Percentiles rank a stretch among this genome's conserved stretches.
Evolutionary conservation across 2,797 vertebrate genomes (phyloP).

Genomic region (Scleropages formosus): DNA sequence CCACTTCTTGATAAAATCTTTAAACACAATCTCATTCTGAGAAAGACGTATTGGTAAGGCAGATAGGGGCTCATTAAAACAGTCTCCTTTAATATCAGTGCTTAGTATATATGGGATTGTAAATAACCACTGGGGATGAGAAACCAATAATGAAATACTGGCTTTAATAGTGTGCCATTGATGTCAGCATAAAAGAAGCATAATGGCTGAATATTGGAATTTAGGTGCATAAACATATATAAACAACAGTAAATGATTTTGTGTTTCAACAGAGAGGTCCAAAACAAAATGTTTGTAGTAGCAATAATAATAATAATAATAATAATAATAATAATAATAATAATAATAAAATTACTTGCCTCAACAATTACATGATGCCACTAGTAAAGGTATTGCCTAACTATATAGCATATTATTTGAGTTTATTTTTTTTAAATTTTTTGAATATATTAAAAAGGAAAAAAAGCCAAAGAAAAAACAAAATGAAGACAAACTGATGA

Average conservation of each 20-base stretch:
- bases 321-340: too few relatives aligned
- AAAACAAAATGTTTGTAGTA: constrained; percentile 77
- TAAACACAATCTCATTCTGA: constrained; percentile 99
- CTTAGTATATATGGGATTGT: constrained; percentile 99
- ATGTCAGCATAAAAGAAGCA: constrained; percentile 95
- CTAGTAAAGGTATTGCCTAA: background rate
- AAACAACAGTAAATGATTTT: constrained; percentile 99
- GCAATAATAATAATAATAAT: too few relatives aligned
- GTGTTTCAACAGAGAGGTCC: constrained; percentile 99
- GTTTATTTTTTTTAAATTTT: background rate
- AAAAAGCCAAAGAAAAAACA: too few relatives aligned
- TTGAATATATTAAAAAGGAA: too few relatives aligned
- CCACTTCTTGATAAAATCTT: constrained; percentile 99
- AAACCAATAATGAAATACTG: constrained; percentile 99
- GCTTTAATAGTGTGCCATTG: constrained; percentile 99
- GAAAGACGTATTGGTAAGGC: constrained; percentile 99
- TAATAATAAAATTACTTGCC: too few relatives aligned
- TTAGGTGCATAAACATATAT: constrained; percentile 91
- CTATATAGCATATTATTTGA: background rate
- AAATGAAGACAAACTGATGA: too few relatives aligned
- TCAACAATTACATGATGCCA: too few relatives aligned
- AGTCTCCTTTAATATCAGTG: constrained; percentile 99
- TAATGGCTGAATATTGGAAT: constrained; percentile 99
- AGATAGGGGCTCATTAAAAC: constrained; percentile 99
- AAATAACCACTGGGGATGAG: constrained; percentile 99